Percentiles rank a stretch among this genome's conserved stretches.
Conservation (phyloP, 2,797 vertebrate genomes). For the Gobionotothen gibberifrons region DNA sequence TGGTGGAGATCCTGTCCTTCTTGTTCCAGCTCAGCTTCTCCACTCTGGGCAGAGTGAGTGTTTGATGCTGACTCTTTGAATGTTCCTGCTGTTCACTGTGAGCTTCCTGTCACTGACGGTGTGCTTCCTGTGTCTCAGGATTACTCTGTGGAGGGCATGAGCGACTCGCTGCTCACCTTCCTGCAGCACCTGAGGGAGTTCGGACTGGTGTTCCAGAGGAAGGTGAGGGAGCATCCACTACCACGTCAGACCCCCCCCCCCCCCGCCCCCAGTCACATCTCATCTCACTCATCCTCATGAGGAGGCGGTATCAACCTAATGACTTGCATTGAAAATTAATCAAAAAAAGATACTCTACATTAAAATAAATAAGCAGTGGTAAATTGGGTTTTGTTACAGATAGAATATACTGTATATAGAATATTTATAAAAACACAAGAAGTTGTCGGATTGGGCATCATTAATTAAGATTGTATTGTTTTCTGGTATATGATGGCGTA, state of each 20-base stretch:
- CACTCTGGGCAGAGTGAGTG: conserved; percentile 91
- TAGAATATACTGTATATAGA: too few species aligned
- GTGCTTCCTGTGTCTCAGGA: conserved; percentile 81
- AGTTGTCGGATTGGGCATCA: too few species aligned
- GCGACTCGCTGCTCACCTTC: conserved; percentile 91
- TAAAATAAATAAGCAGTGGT: too few species aligned
- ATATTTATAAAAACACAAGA: too few species aligned
- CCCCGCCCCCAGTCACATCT: too few species aligned
- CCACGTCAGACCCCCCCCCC: not conserved
- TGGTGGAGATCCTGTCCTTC: conserved; percentile 95
- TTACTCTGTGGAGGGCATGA: conserved; percentile 96
- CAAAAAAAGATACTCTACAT: too few species aligned
- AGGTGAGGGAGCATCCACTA: conserved; percentile 79
- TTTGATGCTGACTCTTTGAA: not conserved
- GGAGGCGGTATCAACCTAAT: too few species aligned
- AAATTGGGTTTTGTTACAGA: too few species aligned
- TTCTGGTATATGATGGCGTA: not conserved
- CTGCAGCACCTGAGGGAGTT: conserved; percentile 94
- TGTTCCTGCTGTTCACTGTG: not conserved
- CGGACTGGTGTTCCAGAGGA: conserved; percentile 94
- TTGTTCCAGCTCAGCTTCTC: conserved; percentile 96
- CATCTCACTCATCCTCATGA: too few species aligned
- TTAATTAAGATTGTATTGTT: too few species aligned
- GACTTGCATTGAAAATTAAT: too few species aligned
- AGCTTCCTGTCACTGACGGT: not conserved